Conservation (phyloP, 2,888 invertebrate species). For the Empis livida region DNA sequence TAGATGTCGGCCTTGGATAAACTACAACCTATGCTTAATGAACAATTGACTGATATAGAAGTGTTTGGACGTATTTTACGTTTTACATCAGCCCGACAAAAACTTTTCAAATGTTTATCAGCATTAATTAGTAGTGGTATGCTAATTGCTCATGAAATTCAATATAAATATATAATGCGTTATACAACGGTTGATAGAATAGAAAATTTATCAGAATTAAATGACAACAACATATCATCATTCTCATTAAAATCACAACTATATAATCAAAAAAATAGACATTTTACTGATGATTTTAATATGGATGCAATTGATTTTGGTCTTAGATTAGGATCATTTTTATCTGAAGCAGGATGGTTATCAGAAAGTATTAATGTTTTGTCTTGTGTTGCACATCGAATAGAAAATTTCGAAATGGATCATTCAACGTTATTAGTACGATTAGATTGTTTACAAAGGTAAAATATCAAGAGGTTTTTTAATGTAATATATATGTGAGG, state of each 20-base stretch:
- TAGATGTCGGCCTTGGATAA: conserved; percentile 28
- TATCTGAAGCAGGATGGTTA: conserved; percentile 83
- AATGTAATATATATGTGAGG: no score
- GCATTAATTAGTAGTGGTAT: conserved; percentile 26
- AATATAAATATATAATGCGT: conserved; percentile 20
- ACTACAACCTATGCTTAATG: conserved; percentile 26
- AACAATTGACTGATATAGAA: conserved; percentile 28
- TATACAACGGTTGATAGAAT: conserved; percentile 16
- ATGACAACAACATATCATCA: not conserved
- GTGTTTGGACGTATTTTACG: conserved; percentile 29
- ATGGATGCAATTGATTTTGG: conserved; percentile 27
- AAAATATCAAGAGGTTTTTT: no score
- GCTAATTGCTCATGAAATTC: conserved; percentile 23
- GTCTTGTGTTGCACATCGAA: conserved; percentile 51
- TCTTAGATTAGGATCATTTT: conserved; percentile 52
- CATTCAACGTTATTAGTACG: conserved; percentile 50
- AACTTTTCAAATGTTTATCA: conserved; percentile 29
- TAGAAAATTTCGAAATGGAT: conserved; percentile 41
- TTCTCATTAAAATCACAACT: not conserved
- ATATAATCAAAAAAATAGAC: conserved; percentile 9
- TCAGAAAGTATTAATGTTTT: conserved; percentile 62
- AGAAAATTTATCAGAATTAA: not conserved
- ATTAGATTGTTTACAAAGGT: conserved; percentile 80
- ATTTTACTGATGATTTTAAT: conserved; percentile 15
- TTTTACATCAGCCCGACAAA: conserved; percentile 27